A percentile compares a stretch with the other conserved stretches of the same genome.
Conservation (phyloP, 2,113 vertebrate genomes). For the Leucoraja erinaceus region DNA sequence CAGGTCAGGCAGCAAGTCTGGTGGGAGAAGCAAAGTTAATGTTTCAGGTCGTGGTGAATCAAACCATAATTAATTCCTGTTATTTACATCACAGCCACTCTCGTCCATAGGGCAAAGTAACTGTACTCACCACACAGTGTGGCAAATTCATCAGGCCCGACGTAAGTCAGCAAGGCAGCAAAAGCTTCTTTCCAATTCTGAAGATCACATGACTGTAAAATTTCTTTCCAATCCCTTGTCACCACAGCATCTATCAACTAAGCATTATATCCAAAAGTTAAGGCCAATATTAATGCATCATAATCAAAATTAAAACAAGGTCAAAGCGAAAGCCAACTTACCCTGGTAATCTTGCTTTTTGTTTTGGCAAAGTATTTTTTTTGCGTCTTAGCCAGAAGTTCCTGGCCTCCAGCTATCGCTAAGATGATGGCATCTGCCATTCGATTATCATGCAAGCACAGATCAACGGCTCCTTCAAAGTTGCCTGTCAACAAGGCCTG, state of each 20-base stretch:
- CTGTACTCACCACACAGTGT: constrained; percentile 76
- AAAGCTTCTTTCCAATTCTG: constrained; percentile 90
- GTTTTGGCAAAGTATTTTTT: constrained; percentile 82
- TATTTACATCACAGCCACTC: not conserved
- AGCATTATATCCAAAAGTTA: constrained; percentile 40
- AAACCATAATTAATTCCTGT: not conserved
- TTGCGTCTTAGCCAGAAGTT: constrained; percentile 82
- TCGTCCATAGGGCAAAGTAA: not conserved
- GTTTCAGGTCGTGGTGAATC: no score
- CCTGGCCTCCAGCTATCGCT: constrained; percentile 82
- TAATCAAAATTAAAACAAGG: not conserved
- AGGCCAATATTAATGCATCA: not conserved
- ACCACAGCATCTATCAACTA: constrained; percentile 94
- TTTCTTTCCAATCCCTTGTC: constrained; percentile 84
- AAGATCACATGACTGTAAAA: constrained; percentile 84
- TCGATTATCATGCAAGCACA: constrained; percentile 87
- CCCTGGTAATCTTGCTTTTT: constrained; percentile 86
- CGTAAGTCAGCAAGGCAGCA: constrained; percentile 88
- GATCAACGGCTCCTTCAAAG: constrained; percentile 83
- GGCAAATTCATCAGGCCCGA: constrained; percentile 81
- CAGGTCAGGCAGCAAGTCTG: no score
- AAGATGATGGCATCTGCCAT: constrained; percentile 94
- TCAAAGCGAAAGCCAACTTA: constrained; percentile 45
- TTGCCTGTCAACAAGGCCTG: constrained; percentile 85
- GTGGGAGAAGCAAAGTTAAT: no score